Evolutionary conservation across 2,797 vertebrate genomes (phyloP), one percentile per base, ranked within the genome.

Genomic region (Chaetodon trifasciatus): DNA sequence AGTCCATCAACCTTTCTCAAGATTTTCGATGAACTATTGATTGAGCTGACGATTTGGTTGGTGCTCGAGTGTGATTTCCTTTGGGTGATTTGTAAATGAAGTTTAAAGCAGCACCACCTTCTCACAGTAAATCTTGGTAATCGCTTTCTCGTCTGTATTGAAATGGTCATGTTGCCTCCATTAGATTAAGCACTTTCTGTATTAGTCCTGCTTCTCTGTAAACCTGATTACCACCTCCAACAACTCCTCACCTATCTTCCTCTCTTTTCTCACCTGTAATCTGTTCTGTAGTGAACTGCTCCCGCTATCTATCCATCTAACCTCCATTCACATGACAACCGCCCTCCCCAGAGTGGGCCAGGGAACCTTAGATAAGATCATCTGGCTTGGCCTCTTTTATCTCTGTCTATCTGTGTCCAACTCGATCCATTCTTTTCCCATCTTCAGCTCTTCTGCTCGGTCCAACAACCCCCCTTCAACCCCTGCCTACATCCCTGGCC

Each of bases 311-410:
- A 92, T 90, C 86, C 79, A 90, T 89, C 88, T 79, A 62, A 68
- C 74, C 79, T 78, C n/a, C 24, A 65, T 76, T 74, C 79, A 65
- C 28, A 12, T 76, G 79, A 90, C 84, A 85, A 55, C 58, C 74
- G 47, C 79, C 61, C 61, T 85, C 86, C 87, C 86, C 74, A 60
- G 84, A 89, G 88, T 70, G 74, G 58, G n/a, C 70, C 84, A 79
- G 39, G 60, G 47, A 86, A 21, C 42, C 3, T 19, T 8, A 84
- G 87, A 89, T 89, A 90, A 83, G 73, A 89, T 90, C 77, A 73
- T 83, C 62, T 63, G 65, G 73, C 40, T 69, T 58, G 52, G n/a
- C 63, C 77, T 79, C 71, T 80, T 83, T 80, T 89, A 92, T 86
- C 83, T 82, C 19, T 2, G 24, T 89, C 86, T 60, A 79, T 88